These are phyloP conservation scores for Pseudomyrmex dendroicus DNA, from an alignment of 1,140 invertebrate genomes.

Conservation along the genomic window DNA sequence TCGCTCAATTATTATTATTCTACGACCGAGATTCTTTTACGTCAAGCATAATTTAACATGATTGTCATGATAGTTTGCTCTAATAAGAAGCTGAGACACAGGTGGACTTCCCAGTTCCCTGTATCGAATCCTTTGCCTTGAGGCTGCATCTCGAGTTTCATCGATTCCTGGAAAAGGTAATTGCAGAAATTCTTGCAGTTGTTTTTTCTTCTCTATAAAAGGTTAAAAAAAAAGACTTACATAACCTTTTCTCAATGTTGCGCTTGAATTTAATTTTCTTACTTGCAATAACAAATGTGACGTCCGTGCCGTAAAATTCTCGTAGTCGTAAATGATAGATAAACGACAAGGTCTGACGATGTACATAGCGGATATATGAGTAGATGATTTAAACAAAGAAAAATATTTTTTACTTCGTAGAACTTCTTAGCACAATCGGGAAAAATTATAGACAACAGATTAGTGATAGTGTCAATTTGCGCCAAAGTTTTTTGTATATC, in stretches of 20 bases:
- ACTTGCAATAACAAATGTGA: neutral
- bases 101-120: conserved; percentile 8
- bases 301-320: neutral
- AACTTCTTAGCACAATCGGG: neutral
- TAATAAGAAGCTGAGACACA: conserved; percentile 15
- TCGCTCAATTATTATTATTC: conserved; percentile 73
- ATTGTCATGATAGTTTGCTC: conserved; percentile 24
- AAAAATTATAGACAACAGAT: conserved; percentile 24
- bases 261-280: neutral
- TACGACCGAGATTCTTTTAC: conserved; percentile 62
- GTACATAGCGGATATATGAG: neutral
- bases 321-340: neutral
- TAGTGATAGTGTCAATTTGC: neutral
- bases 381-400: neutral
- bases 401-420: neutral
- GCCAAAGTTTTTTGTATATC: neutral
- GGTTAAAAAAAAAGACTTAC: neutral
- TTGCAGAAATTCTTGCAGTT: neutral
- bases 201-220: neutral
- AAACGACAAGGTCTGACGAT: neutral
- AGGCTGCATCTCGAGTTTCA: conserved; percentile 2
- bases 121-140: neutral
- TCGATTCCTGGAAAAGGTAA: conserved; percentile 60
- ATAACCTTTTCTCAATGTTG: conserved; percentile 27
- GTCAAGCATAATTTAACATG: conserved; percentile 30